Percentiles rank a stretch among this genome's conserved stretches.
Evolutionary conservation across 2,888 invertebrate species (phyloP).

Genomic region (Lysandra bellargus): DNA sequence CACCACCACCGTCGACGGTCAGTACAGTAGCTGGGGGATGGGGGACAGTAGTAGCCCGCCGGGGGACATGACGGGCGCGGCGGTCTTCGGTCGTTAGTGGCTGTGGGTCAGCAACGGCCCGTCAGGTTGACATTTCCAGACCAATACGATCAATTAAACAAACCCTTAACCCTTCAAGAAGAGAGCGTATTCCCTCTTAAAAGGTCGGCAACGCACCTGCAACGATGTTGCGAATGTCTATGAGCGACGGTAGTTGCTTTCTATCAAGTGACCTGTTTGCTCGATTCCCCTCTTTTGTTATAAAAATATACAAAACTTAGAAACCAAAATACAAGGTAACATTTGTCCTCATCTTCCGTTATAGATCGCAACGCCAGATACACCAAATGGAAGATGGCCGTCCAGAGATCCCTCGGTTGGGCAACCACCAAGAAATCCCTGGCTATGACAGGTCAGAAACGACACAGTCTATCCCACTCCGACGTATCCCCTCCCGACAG

Average conservation of each 20-base stretch:
- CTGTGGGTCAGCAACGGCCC: not conserved
- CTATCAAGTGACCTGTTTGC: too few relatives aligned
- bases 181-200: too few relatives aligned
- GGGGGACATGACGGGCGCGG: too few relatives aligned
- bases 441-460: constrained; percentile 87
- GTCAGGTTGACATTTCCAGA: too few relatives aligned
- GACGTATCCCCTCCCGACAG: constrained; percentile 48
- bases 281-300: too few relatives aligned
- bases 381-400: constrained; percentile 97
- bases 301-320: too few relatives aligned
- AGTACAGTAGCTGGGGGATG: constrained; percentile 33
- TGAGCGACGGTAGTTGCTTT: too few relatives aligned
- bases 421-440: constrained; percentile 86
- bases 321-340: not conserved
- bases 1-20: constrained; percentile 88
- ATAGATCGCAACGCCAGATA: constrained; percentile 90
- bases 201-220: too few relatives aligned
- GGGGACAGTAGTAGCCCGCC: too few relatives aligned
- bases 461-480: constrained; percentile 20
- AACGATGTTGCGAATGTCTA: too few relatives aligned
- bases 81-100: not conserved
- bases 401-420: constrained; percentile 95
- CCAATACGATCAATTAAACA: too few relatives aligned
- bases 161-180: too few relatives aligned
- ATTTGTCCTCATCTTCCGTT: constrained; percentile 38